Percentiles rank a stretch among this genome's conserved stretches.
Conservation (phyloP, 2,888 invertebrate species). For the Tubulanus polymorphus region DNA sequence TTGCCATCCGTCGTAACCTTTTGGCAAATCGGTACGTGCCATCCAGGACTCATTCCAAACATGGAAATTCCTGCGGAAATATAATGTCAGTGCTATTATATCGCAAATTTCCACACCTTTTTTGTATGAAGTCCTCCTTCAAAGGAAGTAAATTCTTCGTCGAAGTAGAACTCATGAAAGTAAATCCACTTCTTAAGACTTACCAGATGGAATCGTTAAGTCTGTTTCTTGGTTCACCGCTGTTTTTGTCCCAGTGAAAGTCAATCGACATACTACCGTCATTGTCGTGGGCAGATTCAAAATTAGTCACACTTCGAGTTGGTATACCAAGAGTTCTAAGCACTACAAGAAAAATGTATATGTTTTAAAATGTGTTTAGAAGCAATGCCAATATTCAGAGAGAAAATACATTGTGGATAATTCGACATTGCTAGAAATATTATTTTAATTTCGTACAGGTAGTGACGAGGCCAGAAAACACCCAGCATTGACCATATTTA, state of each 20-base stretch:
- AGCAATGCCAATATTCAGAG: not conserved
- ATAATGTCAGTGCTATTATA: no score
- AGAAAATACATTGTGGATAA: no score
- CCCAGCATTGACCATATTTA: conserved; percentile 49
- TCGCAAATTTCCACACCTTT: no score
- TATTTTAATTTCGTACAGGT: conserved; percentile 38
- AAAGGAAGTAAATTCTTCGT: no score
- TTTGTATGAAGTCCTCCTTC: no score
- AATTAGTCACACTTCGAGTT: conserved; percentile 45
- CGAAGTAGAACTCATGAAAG: no score
- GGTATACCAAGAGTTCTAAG: conserved; percentile 38
- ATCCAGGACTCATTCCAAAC: conserved; percentile 50
- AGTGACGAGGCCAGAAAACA: conserved; percentile 43
- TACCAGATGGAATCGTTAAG: conserved; percentile 71
- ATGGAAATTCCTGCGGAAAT: conserved; percentile 43
- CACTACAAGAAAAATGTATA: conserved; percentile 18
- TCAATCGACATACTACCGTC: conserved; percentile 47
- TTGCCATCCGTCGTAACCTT: conserved; percentile 49
- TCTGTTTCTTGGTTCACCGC: conserved; percentile 63
- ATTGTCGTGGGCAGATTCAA: conserved; percentile 43
- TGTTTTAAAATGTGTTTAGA: not conserved
- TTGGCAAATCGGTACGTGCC: conserved; percentile 37
- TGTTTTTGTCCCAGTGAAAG: conserved; percentile 48
- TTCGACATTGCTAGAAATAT: no score
- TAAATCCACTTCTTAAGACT: no score